Base-by-base conservation (phyloP, 2,888 invertebrate species). In the Gortyna flavago region DNA sequence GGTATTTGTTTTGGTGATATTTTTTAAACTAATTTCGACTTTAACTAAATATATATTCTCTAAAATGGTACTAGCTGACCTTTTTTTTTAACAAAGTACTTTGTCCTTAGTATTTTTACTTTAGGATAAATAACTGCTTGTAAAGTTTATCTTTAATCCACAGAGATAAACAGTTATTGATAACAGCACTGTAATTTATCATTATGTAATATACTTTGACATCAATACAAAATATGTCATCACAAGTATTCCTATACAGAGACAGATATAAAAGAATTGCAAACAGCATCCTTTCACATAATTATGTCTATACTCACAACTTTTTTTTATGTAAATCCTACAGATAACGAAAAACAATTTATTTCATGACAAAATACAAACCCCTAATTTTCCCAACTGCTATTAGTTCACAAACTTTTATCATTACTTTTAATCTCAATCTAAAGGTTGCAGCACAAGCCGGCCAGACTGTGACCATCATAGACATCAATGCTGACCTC, bases 361-460 rank as follows among this genome's bases (percentile, higher is more conserved):
- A n/a, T n/a, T 44, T 16, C 21, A 29, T 41, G 38, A 41, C 32
- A n/a, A 8, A 25, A 51, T 21, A 61, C 7, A 54, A 41, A 13
- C 9, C 35, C 6, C 11, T 32, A 38, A 13, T 54, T 2, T 25
- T 13, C 29, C 4, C 25, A 51, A 75, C n/a, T 35, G 13, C 7
- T 18, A 54, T 25, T 54, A 54, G 11, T n/a, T 32, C 29, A 18
- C 29, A 61, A 32, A 61, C 18, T 25, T 16, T 59, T 59, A 48
- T 68, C 2, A n/a, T 44, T 44, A 18, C 21, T 54, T 29, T 59
- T 57, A 59, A 69, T 69, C n/a, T 21, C 18, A 41, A 98, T 97
- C 68, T 97, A 97, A 81, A 99, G 98, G 98, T 99, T 70, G 97
- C 98, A 81, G 99, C 99, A 35, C 98, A 98, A 95, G 97, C 98